These are phyloP conservation scores for Byasa hedistus DNA, from an alignment of 2,888 invertebrate species.

Conservation along the genomic window DNA sequence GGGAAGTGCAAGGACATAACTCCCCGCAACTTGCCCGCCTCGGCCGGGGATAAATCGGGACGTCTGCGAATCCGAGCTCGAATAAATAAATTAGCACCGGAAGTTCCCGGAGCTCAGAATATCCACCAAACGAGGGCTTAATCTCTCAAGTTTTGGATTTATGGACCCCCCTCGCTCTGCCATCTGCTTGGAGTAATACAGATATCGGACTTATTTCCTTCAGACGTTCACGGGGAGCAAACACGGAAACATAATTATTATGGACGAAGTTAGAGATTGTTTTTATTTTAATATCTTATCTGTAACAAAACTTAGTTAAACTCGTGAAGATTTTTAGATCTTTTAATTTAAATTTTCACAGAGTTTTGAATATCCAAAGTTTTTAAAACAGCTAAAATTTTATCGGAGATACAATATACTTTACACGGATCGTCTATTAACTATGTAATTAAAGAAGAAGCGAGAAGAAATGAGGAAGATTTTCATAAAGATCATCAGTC, in stretches of 20 bases:
- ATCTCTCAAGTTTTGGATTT: slow-evolving; percentile 49
- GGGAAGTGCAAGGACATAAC: slow-evolving; percentile 9
- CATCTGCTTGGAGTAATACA: slow-evolving; percentile 7
- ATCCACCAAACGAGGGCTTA: slow-evolving; percentile 41
- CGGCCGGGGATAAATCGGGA: slow-evolving; percentile 37
- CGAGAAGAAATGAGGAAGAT: too few species aligned
- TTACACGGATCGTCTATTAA: too few species aligned
- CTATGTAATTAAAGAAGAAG: too few species aligned
- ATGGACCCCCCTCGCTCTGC: slow-evolving; percentile 31
- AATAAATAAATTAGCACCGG: slow-evolving; percentile 27
- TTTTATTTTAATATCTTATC: too few species aligned
- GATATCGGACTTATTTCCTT: slow-evolving; percentile 20
- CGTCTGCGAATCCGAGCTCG: slow-evolving; percentile 29
- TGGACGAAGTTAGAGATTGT: too few species aligned
- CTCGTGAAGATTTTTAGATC: too few species aligned
- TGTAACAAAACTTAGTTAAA: too few species aligned
- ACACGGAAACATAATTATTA: slow-evolving; percentile 2
- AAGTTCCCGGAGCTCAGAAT: slow-evolving; percentile 30
- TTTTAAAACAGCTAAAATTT: too few species aligned
- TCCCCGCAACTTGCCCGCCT: slow-evolving; percentile 7
- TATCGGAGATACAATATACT: too few species aligned
- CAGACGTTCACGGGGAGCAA: slow-evolving; percentile 7
- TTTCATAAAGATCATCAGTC: too few species aligned
- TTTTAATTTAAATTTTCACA: too few species aligned
- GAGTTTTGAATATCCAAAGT: too few species aligned